Percentiles rank a stretch among this genome's conserved stretches.
phyloP scores from a whole-genome alignment of 2,113 vertebrate species.

The Dicentrarchus labrax region DNA sequence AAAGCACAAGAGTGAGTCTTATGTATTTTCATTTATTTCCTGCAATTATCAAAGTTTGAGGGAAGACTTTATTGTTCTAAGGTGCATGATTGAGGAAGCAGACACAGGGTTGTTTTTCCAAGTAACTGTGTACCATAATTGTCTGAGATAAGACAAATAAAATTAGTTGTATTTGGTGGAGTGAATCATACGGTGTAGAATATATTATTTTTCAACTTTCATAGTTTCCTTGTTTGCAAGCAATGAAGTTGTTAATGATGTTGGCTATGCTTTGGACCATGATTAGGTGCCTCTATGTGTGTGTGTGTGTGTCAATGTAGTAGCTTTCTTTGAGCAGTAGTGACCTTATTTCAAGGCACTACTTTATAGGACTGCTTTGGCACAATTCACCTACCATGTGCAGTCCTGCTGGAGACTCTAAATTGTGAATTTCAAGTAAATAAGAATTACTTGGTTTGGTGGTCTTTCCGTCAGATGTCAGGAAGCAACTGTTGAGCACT shows the following conservation, averaged over 20 bases:
- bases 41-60: constrained; percentile 76
- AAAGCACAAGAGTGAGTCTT: constrained; percentile 74
- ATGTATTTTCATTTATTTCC: constrained; percentile 78
- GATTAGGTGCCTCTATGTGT: not conserved
- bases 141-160: constrained; percentile 40
- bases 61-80: constrained; percentile 69
- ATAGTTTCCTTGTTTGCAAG: constrained; percentile 6
- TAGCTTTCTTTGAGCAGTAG: not conserved
- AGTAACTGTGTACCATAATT: constrained; percentile 42
- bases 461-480: not conserved
- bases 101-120: constrained; percentile 59
- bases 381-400: not conserved
- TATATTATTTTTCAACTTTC: constrained; percentile 7
- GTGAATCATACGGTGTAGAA: constrained; percentile 12
- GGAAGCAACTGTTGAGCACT: not conserved
- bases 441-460: not conserved
- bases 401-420: not conserved
- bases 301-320: not conserved
- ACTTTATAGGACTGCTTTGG: not conserved
- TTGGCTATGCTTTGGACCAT: not conserved
- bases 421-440: not conserved
- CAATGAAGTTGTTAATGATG: not conserved
- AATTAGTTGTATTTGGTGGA: constrained; percentile 15
- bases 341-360: not conserved
- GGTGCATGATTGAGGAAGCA: constrained; percentile 58